Percentiles rank a stretch among this genome's conserved stretches.
phyloP scores from a whole-genome alignment of 1,140 invertebrate genomes.

The Aradophagus sp. region DNA sequence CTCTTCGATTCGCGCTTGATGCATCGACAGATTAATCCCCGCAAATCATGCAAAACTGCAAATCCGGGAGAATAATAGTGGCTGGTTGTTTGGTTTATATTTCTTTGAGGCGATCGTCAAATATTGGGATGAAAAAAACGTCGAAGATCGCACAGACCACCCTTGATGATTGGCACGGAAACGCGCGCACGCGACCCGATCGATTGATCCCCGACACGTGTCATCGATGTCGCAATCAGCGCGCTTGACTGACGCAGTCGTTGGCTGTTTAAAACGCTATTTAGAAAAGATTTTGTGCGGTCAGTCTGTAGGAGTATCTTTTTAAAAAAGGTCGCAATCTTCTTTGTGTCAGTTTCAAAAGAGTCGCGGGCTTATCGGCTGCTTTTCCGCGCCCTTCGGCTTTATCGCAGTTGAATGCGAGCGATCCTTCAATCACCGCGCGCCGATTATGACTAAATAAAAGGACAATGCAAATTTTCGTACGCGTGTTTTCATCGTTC shows the following conservation, averaged over 20 bases:
- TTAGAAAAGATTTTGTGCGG: conserved; percentile 71
- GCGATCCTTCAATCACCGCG: conserved; percentile 33
- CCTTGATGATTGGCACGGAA: conserved; percentile 71
- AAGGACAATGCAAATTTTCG: conserved; percentile 51
- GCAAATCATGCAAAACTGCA: conserved; percentile 33
- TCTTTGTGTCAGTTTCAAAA: conserved; percentile 38
- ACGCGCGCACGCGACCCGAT: conserved; percentile 71
- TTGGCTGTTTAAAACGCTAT: conserved; percentile 67
- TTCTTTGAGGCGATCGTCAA: conserved; percentile 35
- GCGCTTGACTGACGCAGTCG: conserved; percentile 67
- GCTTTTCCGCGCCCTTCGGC: conserved; percentile 16
- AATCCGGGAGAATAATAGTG: conserved; percentile 34
- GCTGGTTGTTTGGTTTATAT: conserved; percentile 21
- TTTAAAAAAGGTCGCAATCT: conserved; percentile 34
- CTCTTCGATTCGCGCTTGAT: neutral
- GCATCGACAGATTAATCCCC: conserved; percentile 28
- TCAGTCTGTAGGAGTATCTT: conserved; percentile 51
- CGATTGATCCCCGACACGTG: conserved; percentile 74
- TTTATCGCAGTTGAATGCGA: conserved; percentile 28
- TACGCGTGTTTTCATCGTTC: conserved; percentile 37
- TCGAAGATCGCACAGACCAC: conserved; percentile 43
- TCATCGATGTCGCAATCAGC: conserved; percentile 73
- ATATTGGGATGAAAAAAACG: conserved; percentile 40
- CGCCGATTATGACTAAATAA: conserved; percentile 49
- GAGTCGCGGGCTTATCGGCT: conserved; percentile 38